Evolutionary conservation across 1,140 invertebrate genomes (phyloP).

Genomic region (Idris sp.): DNA sequence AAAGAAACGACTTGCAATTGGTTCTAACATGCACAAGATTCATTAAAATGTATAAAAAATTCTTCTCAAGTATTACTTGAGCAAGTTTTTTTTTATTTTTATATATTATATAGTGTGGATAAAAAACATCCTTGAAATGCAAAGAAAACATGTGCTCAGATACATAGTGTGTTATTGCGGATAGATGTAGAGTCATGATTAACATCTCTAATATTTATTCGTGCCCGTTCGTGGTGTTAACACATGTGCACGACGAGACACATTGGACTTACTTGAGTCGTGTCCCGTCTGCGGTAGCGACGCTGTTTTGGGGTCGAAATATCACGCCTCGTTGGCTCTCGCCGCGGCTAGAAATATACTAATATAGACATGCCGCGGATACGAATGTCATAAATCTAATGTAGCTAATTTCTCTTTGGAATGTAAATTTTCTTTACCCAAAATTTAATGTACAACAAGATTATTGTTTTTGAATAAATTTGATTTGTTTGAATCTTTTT

Average conservation of each 20-base stretch:
- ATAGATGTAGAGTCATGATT: slow-evolving; percentile 19
- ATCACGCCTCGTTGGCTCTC: slow-evolving; percentile 84
- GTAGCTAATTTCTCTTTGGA: slow-evolving; percentile 36
- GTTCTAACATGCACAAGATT: too few relatives aligned
- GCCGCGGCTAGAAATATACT: slow-evolving; percentile 81
- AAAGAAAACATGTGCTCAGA: slow-evolving; percentile 11
- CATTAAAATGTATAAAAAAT: too few relatives aligned
- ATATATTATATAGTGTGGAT: too few relatives aligned
- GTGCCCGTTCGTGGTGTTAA: slow-evolving; percentile 47
- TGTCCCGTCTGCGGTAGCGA: slow-evolving; percentile 78
- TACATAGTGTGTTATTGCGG: slow-evolving; percentile 23
- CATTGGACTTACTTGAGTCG: slow-evolving; percentile 80
- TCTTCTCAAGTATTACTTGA: too few relatives aligned
- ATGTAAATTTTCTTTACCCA: slow-evolving; percentile 27
- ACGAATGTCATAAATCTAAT: slow-evolving; percentile 51
- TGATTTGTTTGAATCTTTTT: too few relatives aligned
- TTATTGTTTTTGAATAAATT: too few relatives aligned
- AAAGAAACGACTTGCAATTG: too few relatives aligned
- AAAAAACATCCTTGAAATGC: too few relatives aligned
- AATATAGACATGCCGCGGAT: slow-evolving; percentile 73
- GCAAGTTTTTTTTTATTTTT: too few relatives aligned
- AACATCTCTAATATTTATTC: slow-evolving; percentile 40
- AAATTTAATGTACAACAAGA: too few relatives aligned
- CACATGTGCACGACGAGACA: slow-evolving; percentile 67
- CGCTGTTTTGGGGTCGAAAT: slow-evolving; percentile 85